Evolutionary conservation across 2,888 invertebrate species (phyloP).

Genomic region (Macaria liturata): DNA sequence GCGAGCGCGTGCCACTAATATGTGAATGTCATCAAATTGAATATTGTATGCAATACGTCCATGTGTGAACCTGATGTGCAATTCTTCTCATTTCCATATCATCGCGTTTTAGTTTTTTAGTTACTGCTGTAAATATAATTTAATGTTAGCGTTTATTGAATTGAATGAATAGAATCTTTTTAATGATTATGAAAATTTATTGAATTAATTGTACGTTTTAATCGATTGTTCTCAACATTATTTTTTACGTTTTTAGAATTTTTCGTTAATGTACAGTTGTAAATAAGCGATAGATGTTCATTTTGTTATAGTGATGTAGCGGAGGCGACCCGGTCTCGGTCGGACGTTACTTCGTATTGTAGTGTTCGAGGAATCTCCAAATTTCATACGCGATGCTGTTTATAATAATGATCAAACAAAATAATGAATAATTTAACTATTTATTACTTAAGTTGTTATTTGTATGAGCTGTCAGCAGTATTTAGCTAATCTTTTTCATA

Average conservation of each 20-base stretch:
- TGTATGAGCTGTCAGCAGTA: conserved; percentile 67
- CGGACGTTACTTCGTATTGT: conserved; percentile 2
- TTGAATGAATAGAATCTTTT: conserved; percentile 15
- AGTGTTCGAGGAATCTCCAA: conserved; percentile 6
- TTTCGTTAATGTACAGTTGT: conserved; percentile 81
- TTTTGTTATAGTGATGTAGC: conserved; percentile 57
- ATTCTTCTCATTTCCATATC: conserved; percentile 80
- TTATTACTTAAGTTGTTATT: conserved; percentile 79
- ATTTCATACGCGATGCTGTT: conserved; percentile 11
- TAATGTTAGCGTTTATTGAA: conserved; percentile 60
- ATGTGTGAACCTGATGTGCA: conserved; percentile 75
- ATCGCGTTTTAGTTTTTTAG: conserved; percentile 76
- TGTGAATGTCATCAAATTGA: conserved; percentile 46
- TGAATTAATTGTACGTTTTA: conserved; percentile 59
- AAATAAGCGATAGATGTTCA: conserved; percentile 75
- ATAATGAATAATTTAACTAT: conserved; percentile 43
- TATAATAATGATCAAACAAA: conserved; percentile 13
- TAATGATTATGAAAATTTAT: conserved; percentile 63
- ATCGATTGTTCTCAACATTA: conserved; percentile 69
- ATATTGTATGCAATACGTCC: conserved; percentile 71
- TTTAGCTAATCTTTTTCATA: conserved; percentile 76
- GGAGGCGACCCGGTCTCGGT: conserved; percentile 34
- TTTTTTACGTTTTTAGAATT: conserved; percentile 72
- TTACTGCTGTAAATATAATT: conserved; percentile 80
- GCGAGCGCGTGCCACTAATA: conserved; percentile 49